Evolutionary conservation across 1,140 invertebrate genomes (phyloP).

Genomic region (Drosophila tsacasi): DNA sequence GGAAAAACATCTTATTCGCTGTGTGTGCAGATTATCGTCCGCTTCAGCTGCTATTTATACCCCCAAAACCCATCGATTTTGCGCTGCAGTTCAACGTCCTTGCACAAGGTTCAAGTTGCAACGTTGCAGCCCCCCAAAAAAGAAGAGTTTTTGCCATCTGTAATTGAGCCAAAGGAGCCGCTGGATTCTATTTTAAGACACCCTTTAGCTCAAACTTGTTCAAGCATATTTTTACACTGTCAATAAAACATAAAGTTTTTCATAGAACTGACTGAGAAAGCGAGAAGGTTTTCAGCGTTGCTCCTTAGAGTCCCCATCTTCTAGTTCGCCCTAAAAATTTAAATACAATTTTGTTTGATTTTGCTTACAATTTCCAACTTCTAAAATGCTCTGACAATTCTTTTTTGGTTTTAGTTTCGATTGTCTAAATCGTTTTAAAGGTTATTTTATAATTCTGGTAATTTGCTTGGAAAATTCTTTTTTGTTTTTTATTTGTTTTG

Average conservation of each 20-base stretch:
- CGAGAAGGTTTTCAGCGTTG: no score
- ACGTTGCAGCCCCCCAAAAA: background rate
- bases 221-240: background rate
- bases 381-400: no score
- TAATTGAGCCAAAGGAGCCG: slow-evolving; percentile 8
- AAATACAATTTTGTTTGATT: no score
- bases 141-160: background rate
- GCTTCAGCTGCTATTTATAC: slow-evolving; percentile 63
- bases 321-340: no score
- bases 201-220: no score
- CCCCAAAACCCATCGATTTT: slow-evolving; percentile 2
- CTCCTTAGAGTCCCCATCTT: no score
- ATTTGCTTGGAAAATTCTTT: no score
- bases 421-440: background rate
- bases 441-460: background rate
- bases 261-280: no score
- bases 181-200: slow-evolving; percentile 17
- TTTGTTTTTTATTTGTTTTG: background rate
- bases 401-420: no score
- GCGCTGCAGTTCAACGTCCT: slow-evolving; percentile 62
- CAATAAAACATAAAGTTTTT: background rate
- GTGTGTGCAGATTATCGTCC: slow-evolving; percentile 16
- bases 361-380: no score
- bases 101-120: slow-evolving; percentile 35
- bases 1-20: slow-evolving; percentile 48